Evolutionary conservation across 2,113 vertebrate genomes (phyloP).

Genomic region (Triplophysa siluroides): DNA sequence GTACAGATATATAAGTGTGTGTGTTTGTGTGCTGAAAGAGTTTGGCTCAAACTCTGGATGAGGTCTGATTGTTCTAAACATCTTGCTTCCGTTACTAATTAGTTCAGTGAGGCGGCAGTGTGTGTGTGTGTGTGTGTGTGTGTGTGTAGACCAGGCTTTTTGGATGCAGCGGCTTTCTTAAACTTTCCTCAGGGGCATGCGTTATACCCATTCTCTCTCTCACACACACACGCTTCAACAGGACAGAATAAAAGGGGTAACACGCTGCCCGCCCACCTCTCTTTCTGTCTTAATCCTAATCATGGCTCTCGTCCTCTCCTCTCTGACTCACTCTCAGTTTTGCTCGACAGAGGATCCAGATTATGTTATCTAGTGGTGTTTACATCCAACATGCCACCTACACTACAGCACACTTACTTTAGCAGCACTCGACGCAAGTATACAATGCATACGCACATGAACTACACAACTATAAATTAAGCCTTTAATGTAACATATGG

Average conservation of each 20-base stretch:
- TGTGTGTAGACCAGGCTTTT: slow-evolving; percentile 14
- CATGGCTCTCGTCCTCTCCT: neutral
- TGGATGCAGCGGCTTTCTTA: slow-evolving; percentile 40
- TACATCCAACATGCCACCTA: neutral
- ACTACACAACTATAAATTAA: neutral
- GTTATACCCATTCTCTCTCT: slow-evolving; percentile 1
- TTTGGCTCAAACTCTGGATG: slow-evolving; percentile 63
- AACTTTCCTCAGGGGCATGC: slow-evolving; percentile 34
- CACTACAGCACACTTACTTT: neutral
- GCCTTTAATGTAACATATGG: neutral
- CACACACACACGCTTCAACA: slow-evolving; percentile 45
- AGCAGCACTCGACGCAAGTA: neutral
- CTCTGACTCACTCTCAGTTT: neutral
- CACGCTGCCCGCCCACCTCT: slow-evolving; percentile 48
- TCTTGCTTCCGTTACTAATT: slow-evolving; percentile 75
- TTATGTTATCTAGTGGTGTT: neutral
- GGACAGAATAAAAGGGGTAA: slow-evolving; percentile 52
- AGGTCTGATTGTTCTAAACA: slow-evolving; percentile 56
- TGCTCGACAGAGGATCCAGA: neutral
- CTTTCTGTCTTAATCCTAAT: slow-evolving; percentile 37
- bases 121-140: slow-evolving; percentile 47
- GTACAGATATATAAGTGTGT: slow-evolving; percentile 57
- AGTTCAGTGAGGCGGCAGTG: slow-evolving; percentile 57
- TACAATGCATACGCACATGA: neutral
- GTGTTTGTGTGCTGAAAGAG: slow-evolving; percentile 59